A percentile compares a stretch with the other conserved stretches of the same genome.
Evolutionary conservation across 2,797 vertebrate genomes (phyloP).

Genomic region (Scarus forsteni): DNA sequence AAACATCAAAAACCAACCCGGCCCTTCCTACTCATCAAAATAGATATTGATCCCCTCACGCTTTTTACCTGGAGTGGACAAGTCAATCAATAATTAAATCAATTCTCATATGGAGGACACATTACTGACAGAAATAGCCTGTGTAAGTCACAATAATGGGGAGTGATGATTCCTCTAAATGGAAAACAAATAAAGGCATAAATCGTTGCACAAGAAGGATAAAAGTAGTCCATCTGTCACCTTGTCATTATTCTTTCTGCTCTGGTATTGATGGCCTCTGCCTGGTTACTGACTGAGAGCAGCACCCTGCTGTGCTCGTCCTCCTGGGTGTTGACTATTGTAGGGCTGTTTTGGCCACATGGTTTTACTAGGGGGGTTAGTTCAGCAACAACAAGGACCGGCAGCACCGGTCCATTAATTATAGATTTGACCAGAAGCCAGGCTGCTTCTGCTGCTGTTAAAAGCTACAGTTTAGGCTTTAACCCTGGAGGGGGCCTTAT

Average conservation of each 20-base stretch:
- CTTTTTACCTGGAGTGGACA: slow-evolving; percentile 70
- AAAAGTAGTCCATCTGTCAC: slow-evolving; percentile 50
- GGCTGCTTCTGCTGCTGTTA: slow-evolving; percentile 59
- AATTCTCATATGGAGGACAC: slow-evolving; percentile 65
- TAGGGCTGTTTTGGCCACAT: slow-evolving; percentile 56
- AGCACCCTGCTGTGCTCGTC: slow-evolving; percentile 21
- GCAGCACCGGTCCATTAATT: slow-evolving; percentile 73
- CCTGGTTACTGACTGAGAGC: slow-evolving; percentile 38
- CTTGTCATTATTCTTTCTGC: slow-evolving; percentile 28
- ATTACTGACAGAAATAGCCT: slow-evolving; percentile 64
- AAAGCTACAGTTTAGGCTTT: slow-evolving; percentile 70
- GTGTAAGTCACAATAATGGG: slow-evolving; percentile 31
- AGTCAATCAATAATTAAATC: slow-evolving; percentile 74
- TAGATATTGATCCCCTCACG: slow-evolving; percentile 70
- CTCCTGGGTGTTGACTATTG: slow-evolving; percentile 50
- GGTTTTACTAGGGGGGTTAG: slow-evolving; percentile 48
- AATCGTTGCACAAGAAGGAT: slow-evolving; percentile 33
- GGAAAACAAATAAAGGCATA: slow-evolving; percentile 49
- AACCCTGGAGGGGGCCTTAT: slow-evolving; percentile 31
- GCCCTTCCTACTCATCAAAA: slow-evolving; percentile 63
- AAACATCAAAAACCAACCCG: slow-evolving; percentile 48
- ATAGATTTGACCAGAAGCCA: slow-evolving; percentile 71
- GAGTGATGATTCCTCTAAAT: slow-evolving; percentile 47
- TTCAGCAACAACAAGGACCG: slow-evolving; percentile 69
- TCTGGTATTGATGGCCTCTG: slow-evolving; percentile 40